Percentiles rank a stretch among this genome's conserved stretches.
phyloP scores from a whole-genome alignment of 23 tunicate species.

The Clavelina lepadiformis region DNA sequence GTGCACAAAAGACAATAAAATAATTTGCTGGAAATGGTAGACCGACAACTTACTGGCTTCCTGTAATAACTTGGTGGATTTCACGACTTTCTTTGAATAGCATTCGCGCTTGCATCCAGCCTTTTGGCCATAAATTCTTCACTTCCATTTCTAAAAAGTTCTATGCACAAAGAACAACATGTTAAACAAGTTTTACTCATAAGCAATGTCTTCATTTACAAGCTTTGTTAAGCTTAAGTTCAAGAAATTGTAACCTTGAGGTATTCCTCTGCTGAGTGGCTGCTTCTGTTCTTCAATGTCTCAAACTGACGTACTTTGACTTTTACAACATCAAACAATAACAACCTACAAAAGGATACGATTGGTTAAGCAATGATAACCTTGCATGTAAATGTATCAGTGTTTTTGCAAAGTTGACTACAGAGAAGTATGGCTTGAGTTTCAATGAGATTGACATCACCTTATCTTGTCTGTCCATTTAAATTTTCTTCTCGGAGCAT shows the following conservation, averaged over 20 bases:
- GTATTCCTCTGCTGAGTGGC: slow-evolving; percentile 53
- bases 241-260: slow-evolving; percentile 43
- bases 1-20: too few relatives aligned
- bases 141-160: slow-evolving; percentile 66
- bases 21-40: background rate
- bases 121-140: slow-evolving; percentile 87
- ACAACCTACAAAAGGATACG: slow-evolving; percentile 56
- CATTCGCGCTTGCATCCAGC: slow-evolving; percentile 91
- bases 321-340: slow-evolving; percentile 61
- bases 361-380: too few relatives aligned
- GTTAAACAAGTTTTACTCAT: background rate
- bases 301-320: slow-evolving; percentile 58
- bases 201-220: background rate
- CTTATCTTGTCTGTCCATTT: slow-evolving; percentile 73
- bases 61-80: slow-evolving; percentile 48
- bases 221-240: background rate
- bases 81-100: slow-evolving; percentile 72
- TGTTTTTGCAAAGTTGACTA: too few relatives aligned
- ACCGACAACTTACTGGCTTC: slow-evolving; percentile 30
- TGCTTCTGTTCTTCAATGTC: slow-evolving; percentile 28
- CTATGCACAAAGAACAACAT: slow-evolving; percentile 6
- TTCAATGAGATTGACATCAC: too few relatives aligned
- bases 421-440: too few relatives aligned
- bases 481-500: slow-evolving; percentile 90
- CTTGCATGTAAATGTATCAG: too few relatives aligned